Evolutionary conservation across 53 echinoderm and acorn worm species (phyloP).

Genomic region (Crossaster papposus): DNA sequence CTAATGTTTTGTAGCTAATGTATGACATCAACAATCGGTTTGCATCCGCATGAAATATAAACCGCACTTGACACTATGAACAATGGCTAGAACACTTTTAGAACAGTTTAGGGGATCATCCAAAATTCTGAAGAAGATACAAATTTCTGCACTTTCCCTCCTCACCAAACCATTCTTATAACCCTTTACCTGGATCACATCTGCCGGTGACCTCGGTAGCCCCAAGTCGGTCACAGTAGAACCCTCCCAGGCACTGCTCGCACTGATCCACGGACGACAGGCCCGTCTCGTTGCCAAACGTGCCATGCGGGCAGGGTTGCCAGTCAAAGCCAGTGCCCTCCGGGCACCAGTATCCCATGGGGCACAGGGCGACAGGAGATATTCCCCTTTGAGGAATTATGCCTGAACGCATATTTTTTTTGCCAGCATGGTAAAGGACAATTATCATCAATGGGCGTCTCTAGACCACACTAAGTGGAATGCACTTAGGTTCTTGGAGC

Average conservation of each 20-base stretch:
- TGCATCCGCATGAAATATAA: too few relatives aligned
- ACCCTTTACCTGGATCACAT: conserved; percentile 79
- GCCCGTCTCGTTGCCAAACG: conserved; percentile 91
- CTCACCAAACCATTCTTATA: background rate
- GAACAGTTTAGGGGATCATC: too few relatives aligned
- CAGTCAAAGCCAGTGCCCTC: conserved; percentile 93
- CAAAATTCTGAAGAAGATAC: background rate
- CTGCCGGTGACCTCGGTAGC: conserved; percentile 68
- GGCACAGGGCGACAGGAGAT: conserved; percentile 64
- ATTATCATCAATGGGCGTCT: too few relatives aligned
- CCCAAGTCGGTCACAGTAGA: conserved; percentile 86
- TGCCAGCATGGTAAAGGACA: too few relatives aligned
- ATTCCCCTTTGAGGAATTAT: background rate
- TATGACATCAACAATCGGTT: too few relatives aligned
- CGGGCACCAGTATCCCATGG: conserved; percentile 96
- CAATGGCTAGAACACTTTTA: too few relatives aligned
- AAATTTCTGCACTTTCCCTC: background rate
- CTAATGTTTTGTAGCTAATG: too few relatives aligned
- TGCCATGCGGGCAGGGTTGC: conserved; percentile 96
- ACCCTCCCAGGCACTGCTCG: conserved; percentile 86
- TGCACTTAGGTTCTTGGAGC: too few relatives aligned
- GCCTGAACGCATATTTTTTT: too few relatives aligned
- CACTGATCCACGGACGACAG: conserved; percentile 74
- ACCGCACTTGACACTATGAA: too few relatives aligned
- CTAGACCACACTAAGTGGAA: too few relatives aligned